phyloP scores from a whole-genome alignment of 2,797 vertebrate genomes.

The Siniperca scherzeri region DNA sequence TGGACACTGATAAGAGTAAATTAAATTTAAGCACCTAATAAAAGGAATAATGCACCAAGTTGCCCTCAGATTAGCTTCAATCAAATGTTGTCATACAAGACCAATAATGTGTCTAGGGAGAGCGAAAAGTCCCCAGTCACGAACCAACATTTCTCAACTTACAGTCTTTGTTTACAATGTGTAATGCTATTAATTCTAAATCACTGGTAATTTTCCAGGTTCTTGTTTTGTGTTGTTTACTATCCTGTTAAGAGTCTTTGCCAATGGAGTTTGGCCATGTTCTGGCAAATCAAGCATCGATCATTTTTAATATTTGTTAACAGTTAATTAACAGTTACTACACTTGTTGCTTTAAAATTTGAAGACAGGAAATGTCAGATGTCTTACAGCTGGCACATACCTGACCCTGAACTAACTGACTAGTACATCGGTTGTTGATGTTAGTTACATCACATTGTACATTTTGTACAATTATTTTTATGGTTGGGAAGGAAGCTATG shows the following conservation, averaged over 20 bases:
- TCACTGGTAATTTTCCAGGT: not conserved
- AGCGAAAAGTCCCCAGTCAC: not conserved
- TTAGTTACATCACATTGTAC: too few relatives aligned
- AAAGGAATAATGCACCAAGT: not conserved
- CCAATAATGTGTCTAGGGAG: slow-evolving; percentile 1
- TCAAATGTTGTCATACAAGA: slow-evolving; percentile 5
- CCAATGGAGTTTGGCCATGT: not conserved
- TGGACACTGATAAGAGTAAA: not conserved
- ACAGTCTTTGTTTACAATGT: not conserved
- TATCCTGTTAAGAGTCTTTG: not conserved
- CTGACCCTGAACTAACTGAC: too few relatives aligned
- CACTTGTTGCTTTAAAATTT: not conserved
- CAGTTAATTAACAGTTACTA: not conserved
- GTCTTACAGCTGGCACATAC: not conserved
- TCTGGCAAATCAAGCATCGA: not conserved
- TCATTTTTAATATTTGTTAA: not conserved
- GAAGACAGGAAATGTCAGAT: not conserved
- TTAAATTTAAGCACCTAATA: not conserved
- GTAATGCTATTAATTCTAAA: not conserved
- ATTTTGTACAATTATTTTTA: not conserved
- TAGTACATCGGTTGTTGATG: too few relatives aligned
- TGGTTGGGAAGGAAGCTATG: not conserved
- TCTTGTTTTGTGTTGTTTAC: not conserved
- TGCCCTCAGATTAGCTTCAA: slow-evolving; percentile 5
- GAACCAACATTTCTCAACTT: not conserved